Conservation (phyloP, 1,140 invertebrate species). For the Ridgeia piscesae region DNA sequence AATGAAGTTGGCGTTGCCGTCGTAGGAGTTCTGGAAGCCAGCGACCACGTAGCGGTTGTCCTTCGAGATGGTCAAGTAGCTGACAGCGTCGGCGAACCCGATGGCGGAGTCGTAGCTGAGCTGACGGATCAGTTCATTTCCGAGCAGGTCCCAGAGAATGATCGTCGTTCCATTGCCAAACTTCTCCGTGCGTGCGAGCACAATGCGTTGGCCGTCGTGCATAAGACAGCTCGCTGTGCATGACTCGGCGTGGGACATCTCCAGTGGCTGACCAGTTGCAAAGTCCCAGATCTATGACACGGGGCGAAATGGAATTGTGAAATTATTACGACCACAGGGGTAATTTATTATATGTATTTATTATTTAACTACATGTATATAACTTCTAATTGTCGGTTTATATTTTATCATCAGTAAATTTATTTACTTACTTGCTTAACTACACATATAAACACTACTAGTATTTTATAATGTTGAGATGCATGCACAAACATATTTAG, state of each 20-base stretch:
- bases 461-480: too few relatives aligned
- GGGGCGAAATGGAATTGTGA: too few relatives aligned
- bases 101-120: slow-evolving; percentile 51
- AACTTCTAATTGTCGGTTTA: too few relatives aligned
- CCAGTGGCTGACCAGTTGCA: slow-evolving; percentile 49
- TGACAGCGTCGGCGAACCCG: slow-evolving; percentile 54
- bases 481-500: neutral
- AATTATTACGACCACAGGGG: too few relatives aligned
- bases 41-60: slow-evolving; percentile 47
- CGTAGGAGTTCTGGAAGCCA: slow-evolving; percentile 54
- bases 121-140: slow-evolving; percentile 52
- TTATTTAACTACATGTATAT: too few relatives aligned
- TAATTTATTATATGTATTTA: too few relatives aligned
- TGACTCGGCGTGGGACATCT: slow-evolving; percentile 49
- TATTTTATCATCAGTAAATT: too few relatives aligned
- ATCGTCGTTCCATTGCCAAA: slow-evolving; percentile 53
- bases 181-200: slow-evolving; percentile 54
- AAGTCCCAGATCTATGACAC: slow-evolving; percentile 57
- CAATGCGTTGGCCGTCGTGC: slow-evolving; percentile 50
- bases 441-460: too few relatives aligned
- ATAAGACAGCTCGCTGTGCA: slow-evolving; percentile 55
- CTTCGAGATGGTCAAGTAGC: slow-evolving; percentile 46
- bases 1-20: slow-evolving; percentile 54
- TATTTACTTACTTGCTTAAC: too few relatives aligned
- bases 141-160: slow-evolving; percentile 54